Evolutionary conservation across 1,140 invertebrate genomes (phyloP).

Genomic region (Stenopsyche tienmushanensis): DNA sequence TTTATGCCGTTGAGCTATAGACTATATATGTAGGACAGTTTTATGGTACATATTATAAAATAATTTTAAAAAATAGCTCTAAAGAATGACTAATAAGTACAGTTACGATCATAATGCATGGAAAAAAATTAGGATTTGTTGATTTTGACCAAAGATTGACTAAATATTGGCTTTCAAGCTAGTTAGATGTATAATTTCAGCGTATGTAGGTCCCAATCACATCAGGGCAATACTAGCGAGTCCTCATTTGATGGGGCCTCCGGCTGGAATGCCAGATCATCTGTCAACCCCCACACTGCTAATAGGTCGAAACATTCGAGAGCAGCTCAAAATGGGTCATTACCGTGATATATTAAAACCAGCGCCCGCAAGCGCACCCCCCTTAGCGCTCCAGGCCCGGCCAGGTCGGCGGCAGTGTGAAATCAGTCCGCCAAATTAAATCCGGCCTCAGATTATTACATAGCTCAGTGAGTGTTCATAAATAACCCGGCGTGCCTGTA

Average conservation of each 20-base stretch:
- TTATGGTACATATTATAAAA: no score
- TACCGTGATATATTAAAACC: slow-evolving; percentile 42
- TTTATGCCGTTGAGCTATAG: no score
- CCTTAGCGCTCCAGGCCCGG: slow-evolving; percentile 6
- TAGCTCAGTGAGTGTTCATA: slow-evolving; percentile 66
- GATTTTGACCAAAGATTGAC: no score
- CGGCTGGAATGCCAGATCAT: background rate
- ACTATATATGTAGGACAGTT: no score
- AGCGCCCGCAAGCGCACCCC: slow-evolving; percentile 6
- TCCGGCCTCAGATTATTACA: slow-evolving; percentile 67
- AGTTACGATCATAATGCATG: no score
- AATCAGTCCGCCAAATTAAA: slow-evolving; percentile 68
- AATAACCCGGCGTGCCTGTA: slow-evolving; percentile 51
- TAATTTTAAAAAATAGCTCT: no score
- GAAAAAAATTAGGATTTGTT: no score
- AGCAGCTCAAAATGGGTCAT: slow-evolving; percentile 35
- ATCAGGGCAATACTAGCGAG: background rate
- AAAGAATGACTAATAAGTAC: no score
- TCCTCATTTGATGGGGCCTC: background rate
- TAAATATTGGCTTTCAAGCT: no score
- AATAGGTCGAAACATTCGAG: slow-evolving; percentile 18
- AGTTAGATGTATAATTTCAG: no score
- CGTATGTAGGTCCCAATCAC: background rate
- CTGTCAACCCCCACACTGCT: slow-evolving; percentile 5
- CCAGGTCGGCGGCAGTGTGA: slow-evolving; percentile 51